phyloP scores from a whole-genome alignment of 37 sponge, comb jelly and placozoan species.

The Agelas oroides region DNA sequence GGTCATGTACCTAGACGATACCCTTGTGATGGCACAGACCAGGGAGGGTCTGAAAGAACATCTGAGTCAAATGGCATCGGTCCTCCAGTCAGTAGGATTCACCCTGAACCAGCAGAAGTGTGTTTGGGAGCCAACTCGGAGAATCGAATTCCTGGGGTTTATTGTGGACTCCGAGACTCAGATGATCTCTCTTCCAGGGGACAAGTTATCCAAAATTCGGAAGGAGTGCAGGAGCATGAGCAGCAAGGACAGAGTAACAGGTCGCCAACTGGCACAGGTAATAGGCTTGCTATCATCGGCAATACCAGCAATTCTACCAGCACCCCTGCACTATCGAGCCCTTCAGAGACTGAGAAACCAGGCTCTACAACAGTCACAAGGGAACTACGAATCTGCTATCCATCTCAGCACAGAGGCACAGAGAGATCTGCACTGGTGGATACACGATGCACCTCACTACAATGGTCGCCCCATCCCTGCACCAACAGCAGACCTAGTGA shows the following conservation, averaged over 20 bases:
- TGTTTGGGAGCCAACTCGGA: conserved; percentile 2
- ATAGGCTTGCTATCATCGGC: conserved; percentile 1
- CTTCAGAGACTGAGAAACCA: conserved; percentile 2
- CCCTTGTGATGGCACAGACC: conserved; percentile 21
- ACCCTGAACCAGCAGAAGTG: conserved; percentile 25
- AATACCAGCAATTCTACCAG: conserved; percentile 29
- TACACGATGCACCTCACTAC: not conserved
- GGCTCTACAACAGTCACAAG: not conserved
- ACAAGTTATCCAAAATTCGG: too few relatives aligned
- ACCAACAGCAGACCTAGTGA: not conserved
- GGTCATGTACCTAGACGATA: too few relatives aligned
- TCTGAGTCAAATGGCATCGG: not conserved
- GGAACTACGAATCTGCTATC: not conserved
- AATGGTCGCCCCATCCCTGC: too few relatives aligned
- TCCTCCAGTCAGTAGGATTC: conserved; percentile 27
- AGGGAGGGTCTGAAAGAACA: not conserved
- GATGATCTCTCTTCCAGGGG: not conserved
- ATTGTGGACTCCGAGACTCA: conserved; percentile 18
- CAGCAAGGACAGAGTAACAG: too few relatives aligned
- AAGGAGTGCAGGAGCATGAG: too few relatives aligned
- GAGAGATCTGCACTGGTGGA: conserved; percentile 41
- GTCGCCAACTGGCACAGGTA: conserved; percentile 22
- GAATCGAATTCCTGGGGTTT: conserved; percentile 50
- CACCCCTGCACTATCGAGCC: conserved; percentile 31
- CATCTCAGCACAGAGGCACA: not conserved